phyloP scores from a whole-genome alignment of 2,888 invertebrate genomes.

The Chrysina gloriosa region DNA sequence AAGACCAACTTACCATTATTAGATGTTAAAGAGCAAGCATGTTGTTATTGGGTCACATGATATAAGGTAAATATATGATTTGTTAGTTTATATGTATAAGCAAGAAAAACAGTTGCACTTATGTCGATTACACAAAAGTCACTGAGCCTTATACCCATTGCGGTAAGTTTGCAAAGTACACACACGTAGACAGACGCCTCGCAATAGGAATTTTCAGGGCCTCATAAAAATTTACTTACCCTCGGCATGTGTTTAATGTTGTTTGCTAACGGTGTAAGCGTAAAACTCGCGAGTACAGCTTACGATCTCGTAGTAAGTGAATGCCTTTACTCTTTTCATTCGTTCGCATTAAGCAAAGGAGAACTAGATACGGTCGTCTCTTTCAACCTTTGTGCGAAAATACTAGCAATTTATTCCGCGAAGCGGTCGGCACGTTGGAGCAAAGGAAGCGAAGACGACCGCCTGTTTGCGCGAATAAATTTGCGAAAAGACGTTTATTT shows the following conservation, averaged over 20 bases:
- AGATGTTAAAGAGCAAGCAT: too few species aligned
- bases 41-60: too few species aligned
- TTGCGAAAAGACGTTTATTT: constrained; percentile 29
- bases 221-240: constrained; percentile 49
- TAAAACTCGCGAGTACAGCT: constrained; percentile 13
- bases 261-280: constrained; percentile 41
- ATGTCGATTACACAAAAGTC: constrained; percentile 1
- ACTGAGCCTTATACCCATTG: constrained; percentile 21
- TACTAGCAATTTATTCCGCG: constrained; percentile 15
- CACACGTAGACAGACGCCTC: constrained; percentile 31
- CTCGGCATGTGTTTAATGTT: constrained; percentile 49
- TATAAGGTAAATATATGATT: constrained; percentile 42
- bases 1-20: too few species aligned
- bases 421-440: not conserved
- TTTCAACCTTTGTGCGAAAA: constrained; percentile 8
- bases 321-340: constrained; percentile 3
- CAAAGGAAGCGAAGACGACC: not conserved
- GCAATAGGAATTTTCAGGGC: constrained; percentile 38
- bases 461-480: constrained; percentile 13
- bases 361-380: constrained; percentile 6
- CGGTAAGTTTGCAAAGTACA: constrained; percentile 48
- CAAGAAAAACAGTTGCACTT: constrained; percentile 48
- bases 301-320: constrained; percentile 25
- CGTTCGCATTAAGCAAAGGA: not conserved
- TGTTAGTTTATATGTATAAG: constrained; percentile 48